These are phyloP conservation scores for Premnoplex brunnescens DNA, from an alignment of 2,797 vertebrate species.

Conservation along the genomic window DNA sequence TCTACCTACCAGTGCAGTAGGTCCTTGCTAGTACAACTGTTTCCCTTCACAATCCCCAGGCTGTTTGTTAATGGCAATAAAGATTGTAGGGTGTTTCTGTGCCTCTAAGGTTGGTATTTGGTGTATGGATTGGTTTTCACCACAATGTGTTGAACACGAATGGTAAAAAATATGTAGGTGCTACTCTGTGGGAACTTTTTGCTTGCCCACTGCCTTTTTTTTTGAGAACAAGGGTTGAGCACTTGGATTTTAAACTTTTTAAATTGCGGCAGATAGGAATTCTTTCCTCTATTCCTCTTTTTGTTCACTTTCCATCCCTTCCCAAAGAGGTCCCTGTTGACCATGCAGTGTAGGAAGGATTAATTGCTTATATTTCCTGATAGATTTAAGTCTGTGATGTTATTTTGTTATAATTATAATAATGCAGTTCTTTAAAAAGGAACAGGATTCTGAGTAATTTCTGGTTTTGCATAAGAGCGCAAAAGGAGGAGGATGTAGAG, in stretches of 20 bases:
- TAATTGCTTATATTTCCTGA: not conserved
- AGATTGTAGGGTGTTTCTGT: not conserved
- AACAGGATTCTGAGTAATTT: not conserved
- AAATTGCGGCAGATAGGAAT: not conserved
- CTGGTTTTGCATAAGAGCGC: not conserved
- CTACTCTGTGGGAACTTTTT: not conserved
- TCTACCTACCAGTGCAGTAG: not conserved
- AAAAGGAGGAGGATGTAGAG: not conserved
- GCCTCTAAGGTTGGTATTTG: not conserved
- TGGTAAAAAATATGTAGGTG: not conserved
- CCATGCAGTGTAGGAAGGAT: not conserved
- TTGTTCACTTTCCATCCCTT: fast-evolving
- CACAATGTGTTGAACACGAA: not conserved
- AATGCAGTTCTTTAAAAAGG: not conserved
- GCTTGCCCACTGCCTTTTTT: not conserved
- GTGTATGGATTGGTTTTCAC: not conserved
- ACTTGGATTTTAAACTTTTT: not conserved
- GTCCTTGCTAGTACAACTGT: not conserved
- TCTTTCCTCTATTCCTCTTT: not conserved
- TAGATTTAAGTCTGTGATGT: not conserved
- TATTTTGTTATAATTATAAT: not conserved
- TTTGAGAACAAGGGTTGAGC: not conserved
- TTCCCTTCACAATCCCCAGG: not conserved
- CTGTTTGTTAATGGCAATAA: not conserved
- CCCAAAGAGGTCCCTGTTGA: not conserved